Evolutionary conservation across 1,140 invertebrate species (phyloP).

Genomic region (Choristoneura fumiferana): DNA sequence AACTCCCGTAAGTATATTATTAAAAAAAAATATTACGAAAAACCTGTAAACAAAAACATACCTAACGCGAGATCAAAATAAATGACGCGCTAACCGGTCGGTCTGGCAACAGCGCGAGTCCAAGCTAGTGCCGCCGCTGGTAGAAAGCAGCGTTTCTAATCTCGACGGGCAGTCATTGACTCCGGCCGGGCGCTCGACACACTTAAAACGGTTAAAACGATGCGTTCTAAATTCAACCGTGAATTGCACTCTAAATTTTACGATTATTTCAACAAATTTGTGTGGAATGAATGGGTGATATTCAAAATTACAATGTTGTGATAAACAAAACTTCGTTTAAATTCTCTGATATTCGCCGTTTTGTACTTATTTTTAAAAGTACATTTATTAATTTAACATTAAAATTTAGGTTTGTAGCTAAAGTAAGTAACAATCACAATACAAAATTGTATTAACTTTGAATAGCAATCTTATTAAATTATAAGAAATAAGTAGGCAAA

Average conservation of each 20-base stretch:
- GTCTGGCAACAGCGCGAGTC: constrained; percentile 11
- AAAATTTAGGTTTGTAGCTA: no score
- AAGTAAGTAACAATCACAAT: no score
- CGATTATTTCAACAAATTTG: background rate
- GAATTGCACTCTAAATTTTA: constrained; percentile 3
- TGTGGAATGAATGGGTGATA: no score
- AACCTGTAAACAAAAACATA: constrained; percentile 16
- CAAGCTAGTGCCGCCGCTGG: constrained; percentile 4
- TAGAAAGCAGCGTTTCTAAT: constrained; percentile 18
- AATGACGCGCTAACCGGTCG: constrained; percentile 14
- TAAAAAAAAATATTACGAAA: background rate
- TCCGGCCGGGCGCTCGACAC: constrained; percentile 1
- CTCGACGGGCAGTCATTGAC: constrained; percentile 13
- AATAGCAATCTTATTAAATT: no score
- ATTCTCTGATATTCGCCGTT: no score
- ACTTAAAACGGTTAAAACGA: constrained; percentile 13
- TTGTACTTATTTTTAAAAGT: no score
- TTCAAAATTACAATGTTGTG: no score
- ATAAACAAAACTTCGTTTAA: no score
- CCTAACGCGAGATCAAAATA: constrained; percentile 16
- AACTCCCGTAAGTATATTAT: background rate
- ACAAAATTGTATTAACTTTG: no score
- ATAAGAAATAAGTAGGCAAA: no score
- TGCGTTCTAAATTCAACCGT: constrained; percentile 18
- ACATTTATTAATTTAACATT: no score